Base-by-base conservation (phyloP, 1,140 invertebrate genomes). In the Phthorimaea operculella region DNA sequence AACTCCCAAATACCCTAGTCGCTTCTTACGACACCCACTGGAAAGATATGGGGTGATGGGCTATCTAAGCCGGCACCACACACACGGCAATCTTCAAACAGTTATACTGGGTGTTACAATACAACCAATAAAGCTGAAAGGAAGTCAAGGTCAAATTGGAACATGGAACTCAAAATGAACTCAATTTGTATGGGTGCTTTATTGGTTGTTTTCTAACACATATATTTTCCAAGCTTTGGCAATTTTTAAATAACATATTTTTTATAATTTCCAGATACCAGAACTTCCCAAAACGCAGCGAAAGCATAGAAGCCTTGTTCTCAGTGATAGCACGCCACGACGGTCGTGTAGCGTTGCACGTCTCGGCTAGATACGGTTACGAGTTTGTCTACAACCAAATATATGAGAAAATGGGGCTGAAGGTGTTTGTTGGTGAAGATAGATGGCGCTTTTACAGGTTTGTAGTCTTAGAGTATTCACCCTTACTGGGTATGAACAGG, bases 371-470 rank as follows among this genome's bases (percentile, higher is more conserved):
- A 39, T 90, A 88, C 60, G 90, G 90, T 0, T 88, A 86, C 36
- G 90, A 92, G 63, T 88, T 78, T 74, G 68, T 91, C 1, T 91
- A 88, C 57, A 88, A 87, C 15, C 83, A 88, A 61, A 76, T 92
- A 17, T 87, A 75, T 16, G 74, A 86, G 55, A 54, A 53, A 39
- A 75, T 90, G n/a, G 77, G 83, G 4, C 79, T 76, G 39, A 86
- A 85, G 63, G 86, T 91, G 33, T 89, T 89, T 72, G 87, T 91
- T 14, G 56, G 78, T 52, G 33, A 66, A 1, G 21, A 55, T 0
- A 63, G 59, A 52, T 82, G 76, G 72, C 39, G 51, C 1, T 60
- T 84, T 28, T 86, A 80, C 52, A 74, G 74, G 79, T 82, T 28
- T 4, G 21, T 28, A 6, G 6, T 28, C n/a, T n/a, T n/a, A n/a